Evolutionary conservation across 2,797 vertebrate genomes (phyloP), one percentile per base, ranked within the genome.

Genomic region (Chaetodon trifasciatus): DNA sequence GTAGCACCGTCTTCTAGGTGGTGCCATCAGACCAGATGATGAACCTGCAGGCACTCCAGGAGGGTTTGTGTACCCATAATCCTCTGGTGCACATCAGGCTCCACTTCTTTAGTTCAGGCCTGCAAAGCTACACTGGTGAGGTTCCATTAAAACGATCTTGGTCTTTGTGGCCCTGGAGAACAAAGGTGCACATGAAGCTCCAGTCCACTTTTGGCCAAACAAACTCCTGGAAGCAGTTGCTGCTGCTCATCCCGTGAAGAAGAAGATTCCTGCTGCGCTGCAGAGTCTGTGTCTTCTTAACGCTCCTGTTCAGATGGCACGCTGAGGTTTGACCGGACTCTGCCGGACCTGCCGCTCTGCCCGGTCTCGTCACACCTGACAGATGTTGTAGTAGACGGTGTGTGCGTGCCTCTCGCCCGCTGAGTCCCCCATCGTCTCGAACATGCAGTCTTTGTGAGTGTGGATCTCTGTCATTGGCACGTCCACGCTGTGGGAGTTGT

Each of bases 321-420:
- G 12, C 28, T 42, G 58, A 47, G 53, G 24, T 65, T 12, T 16
- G 47, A 3, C 58, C 16, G 21, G 10, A 56, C 35, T 2, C 21
- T 24, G 47, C 21, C 0, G 8, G 49, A 39, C 68, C 13, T 17
- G 32, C 53, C 42, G 78, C 35, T 42, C 23, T 10, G n/a, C 16
- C 1, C 16, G 0, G 58, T 67, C 47, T 16, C 10, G 3, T 96
- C 92, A 97, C 74, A 97, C 96, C 91, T 97, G 96, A 28, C 96
- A 97, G 92, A 97, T 95, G 92, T 96, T 97, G 39, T 96, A 97
- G 69, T 96, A 96, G 67, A 95, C 92, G 3, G 94, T 96, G 37
- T 95, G 94, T 0, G 92, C 91, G 0, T 93, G 90, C 17, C 84
- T 79, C 16, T 95, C 94, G 0, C 85, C 67, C 21, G 85, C 50